Evolutionary conservation across 1,140 invertebrate genomes (phyloP).

Genomic region (Brachionus asplanchnoidis): DNA sequence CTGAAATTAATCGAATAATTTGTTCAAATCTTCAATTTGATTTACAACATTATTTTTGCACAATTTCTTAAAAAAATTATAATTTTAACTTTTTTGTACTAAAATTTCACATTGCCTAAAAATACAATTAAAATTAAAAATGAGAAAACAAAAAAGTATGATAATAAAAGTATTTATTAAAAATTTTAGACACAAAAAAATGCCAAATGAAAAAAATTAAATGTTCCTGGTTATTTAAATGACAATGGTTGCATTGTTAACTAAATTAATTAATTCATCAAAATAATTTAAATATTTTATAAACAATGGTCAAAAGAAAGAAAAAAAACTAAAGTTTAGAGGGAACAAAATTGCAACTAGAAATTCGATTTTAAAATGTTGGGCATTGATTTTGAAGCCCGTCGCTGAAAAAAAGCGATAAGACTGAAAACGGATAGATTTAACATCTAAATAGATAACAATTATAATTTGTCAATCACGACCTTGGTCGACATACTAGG

Average conservation of each 20-base stretch:
- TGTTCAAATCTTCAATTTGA: too few species aligned
- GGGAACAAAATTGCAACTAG: not conserved
- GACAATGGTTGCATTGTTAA: not conserved
- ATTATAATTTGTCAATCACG: conserved; percentile 14
- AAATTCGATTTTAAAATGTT: not conserved
- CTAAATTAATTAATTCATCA: not conserved
- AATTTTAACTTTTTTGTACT: too few species aligned
- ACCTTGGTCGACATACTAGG: conserved; percentile 11
- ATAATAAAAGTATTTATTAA: not conserved
- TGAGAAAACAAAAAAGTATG: not conserved
- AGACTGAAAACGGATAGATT: not conserved
- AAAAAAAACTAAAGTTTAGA: not conserved
- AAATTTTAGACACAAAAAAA: not conserved
- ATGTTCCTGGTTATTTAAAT: not conserved
- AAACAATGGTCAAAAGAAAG: not conserved
- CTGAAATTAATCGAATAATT: too few species aligned
- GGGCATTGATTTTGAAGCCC: not conserved
- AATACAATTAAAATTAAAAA: not conserved
- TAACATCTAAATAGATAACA: not conserved
- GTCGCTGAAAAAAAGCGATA: not conserved
- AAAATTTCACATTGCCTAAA: too few species aligned
- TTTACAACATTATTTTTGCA: too few species aligned
- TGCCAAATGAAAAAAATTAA: not conserved
- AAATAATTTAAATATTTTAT: not conserved
- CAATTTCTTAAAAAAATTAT: too few species aligned